Evolutionary conservation across 2,113 vertebrate species (phyloP).

Genomic region (Paralichthys olivaceus): DNA sequence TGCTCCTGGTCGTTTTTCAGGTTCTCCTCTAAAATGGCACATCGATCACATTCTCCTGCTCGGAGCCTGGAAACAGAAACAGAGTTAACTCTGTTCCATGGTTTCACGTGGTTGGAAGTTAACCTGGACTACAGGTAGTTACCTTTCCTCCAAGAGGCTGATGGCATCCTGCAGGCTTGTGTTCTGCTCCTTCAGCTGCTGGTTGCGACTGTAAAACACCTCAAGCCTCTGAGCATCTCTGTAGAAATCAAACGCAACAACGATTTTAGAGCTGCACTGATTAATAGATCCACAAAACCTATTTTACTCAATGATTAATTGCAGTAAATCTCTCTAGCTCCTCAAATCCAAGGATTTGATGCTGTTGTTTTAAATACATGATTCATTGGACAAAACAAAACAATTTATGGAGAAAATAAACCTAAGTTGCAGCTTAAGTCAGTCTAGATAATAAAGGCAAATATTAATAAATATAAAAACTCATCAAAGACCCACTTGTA

Average conservation of each 20-base stretch:
- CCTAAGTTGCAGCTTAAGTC: no score
- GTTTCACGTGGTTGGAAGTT: background rate
- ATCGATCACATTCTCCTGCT: conserved; percentile 89
- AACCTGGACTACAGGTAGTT: background rate
- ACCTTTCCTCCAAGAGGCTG: conserved; percentile 92
- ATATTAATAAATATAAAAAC: background rate
- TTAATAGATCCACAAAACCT: background rate
- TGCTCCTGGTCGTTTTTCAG: conserved; percentile 87
- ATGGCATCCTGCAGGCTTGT: conserved; percentile 90
- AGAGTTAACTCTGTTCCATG: background rate
- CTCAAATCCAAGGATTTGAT: background rate
- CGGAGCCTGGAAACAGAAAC: conserved; percentile 81
- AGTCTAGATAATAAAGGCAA: no score
- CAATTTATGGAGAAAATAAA: background rate
- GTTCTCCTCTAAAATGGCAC: conserved; percentile 88
- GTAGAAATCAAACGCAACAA: conserved; percentile 49
- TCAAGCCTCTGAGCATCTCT: conserved; percentile 96
- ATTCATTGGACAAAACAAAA: no score
- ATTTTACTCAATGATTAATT: background rate
- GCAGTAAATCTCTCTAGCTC: background rate
- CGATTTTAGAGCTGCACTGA: background rate
- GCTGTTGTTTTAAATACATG: background rate
- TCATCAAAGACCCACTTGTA: no score
- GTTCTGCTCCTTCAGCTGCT: conserved; percentile 92
- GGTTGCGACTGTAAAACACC: conserved; percentile 92